A percentile compares a stretch with the other conserved stretches of the same genome.
Conservation (phyloP, 1,140 invertebrate genomes). For the Pachypeltis micranthus region DNA sequence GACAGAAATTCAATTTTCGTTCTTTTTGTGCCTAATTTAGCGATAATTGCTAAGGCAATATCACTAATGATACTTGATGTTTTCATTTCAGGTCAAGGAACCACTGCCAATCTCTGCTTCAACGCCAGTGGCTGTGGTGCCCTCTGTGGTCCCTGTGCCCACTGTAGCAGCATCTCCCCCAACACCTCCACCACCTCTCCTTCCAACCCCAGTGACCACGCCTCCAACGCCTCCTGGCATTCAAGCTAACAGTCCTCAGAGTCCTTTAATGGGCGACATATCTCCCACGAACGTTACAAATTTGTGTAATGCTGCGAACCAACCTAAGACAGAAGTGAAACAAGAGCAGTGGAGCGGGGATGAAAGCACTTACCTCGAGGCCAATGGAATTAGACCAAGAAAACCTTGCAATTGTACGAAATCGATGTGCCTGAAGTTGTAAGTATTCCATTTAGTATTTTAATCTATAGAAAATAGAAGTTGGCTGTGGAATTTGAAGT, state of each 20-base stretch:
- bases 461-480: not conserved
- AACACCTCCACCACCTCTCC: not conserved
- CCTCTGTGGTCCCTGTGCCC: not conserved
- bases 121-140: not conserved
- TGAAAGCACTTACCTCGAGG: constrained; percentile 31
- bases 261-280: too few relatives aligned
- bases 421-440: constrained; percentile 95
- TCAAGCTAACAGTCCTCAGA: not conserved
- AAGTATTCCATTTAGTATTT: constrained; percentile 34
- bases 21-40: too few relatives aligned
- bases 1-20: too few relatives aligned
- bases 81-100: not conserved
- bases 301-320: not conserved
- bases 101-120: not conserved
- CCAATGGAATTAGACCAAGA: constrained; percentile 61
- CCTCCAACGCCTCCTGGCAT: not conserved
- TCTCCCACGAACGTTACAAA: not conserved
- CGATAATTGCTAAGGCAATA: too few relatives aligned
- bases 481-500: too few relatives aligned
- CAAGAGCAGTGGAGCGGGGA: constrained; percentile 10
- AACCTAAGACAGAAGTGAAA: constrained; percentile 5
- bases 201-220: constrained; percentile 8
- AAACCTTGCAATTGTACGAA: constrained; percentile 99
- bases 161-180: not conserved
- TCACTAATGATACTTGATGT: too few relatives aligned